Evolutionary conservation across 2,888 invertebrate genomes (phyloP).

Genomic region (Meteorus colon): DNA sequence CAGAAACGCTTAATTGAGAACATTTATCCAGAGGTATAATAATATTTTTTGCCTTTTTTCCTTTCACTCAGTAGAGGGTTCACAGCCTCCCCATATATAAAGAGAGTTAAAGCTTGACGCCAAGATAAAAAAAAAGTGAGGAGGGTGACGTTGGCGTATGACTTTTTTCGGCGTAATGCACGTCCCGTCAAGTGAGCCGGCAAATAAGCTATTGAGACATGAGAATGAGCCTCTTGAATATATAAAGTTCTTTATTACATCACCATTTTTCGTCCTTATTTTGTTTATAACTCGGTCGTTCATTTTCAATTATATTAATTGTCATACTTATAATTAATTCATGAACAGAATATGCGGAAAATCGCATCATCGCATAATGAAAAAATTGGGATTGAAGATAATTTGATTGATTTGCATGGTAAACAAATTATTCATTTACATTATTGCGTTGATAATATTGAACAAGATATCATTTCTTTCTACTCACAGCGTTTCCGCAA

Average conservation of each 20-base stretch:
- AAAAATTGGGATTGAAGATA: background rate
- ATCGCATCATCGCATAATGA: background rate
- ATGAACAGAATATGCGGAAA: background rate
- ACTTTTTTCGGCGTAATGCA: slow-evolving; percentile 10
- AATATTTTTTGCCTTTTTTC: background rate
- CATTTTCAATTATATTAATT: slow-evolving; percentile 13
- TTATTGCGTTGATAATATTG: background rate
- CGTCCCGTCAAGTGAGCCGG: slow-evolving; percentile 30
- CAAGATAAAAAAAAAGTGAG: background rate
- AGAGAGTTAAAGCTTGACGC: background rate
- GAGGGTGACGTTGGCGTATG: background rate
- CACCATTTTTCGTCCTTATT: background rate
- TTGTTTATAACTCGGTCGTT: slow-evolving; percentile 5
- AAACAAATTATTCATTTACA: background rate
- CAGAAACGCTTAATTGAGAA: slow-evolving; percentile 20
- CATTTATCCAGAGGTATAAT: background rate
- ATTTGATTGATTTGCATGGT: background rate
- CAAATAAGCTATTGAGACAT: slow-evolving; percentile 38
- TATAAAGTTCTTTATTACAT: slow-evolving; percentile 16
- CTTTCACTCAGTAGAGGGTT: background rate
- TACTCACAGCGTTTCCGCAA: background rate
- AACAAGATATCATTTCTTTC: background rate
- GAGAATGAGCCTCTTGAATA: slow-evolving; percentile 27
- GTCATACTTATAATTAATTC: background rate
- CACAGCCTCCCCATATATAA: background rate